Percentiles rank a stretch among this genome's conserved stretches.
These are phyloP conservation scores for Sinelater perroti DNA, from an alignment of 2,888 invertebrate genomes.

Conservation along the genomic window DNA sequence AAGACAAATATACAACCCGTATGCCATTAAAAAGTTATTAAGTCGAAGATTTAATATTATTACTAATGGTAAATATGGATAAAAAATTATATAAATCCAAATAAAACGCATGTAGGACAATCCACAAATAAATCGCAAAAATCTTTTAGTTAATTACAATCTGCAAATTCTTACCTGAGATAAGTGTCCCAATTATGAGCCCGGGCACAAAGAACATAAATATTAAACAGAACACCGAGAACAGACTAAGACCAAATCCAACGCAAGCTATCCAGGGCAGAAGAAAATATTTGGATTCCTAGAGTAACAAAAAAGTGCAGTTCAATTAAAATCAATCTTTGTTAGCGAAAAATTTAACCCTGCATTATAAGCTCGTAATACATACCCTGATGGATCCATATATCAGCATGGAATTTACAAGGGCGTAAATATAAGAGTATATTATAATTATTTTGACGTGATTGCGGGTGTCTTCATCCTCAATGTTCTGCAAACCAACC, in stretches of 20 bases:
- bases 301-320: too few species aligned
- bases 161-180: constrained; percentile 30
- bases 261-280: constrained; percentile 31
- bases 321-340: too few species aligned
- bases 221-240: constrained; percentile 23
- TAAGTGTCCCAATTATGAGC: constrained; percentile 19
- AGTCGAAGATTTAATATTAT: too few species aligned
- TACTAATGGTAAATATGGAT: too few species aligned
- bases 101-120: not conserved
- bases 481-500: constrained; percentile 20
- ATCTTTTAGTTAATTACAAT: too few species aligned
- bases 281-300: constrained; percentile 31
- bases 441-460: constrained; percentile 26
- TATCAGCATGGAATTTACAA: constrained; percentile 21
- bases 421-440: constrained; percentile 26
- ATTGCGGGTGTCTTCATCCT: constrained; percentile 19
- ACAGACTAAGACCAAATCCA: constrained; percentile 26
- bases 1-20: too few species aligned
- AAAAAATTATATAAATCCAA: not conserved
- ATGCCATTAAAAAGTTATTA: too few species aligned
- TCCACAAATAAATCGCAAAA: too few species aligned
- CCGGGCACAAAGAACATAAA: constrained; percentile 32
- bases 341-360: too few species aligned
- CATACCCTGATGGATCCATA: constrained; percentile 29
- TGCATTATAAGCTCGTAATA: too few species aligned